Conservation (phyloP, 2,797 vertebrate species). For the Kryptopterus vitreolus region DNA sequence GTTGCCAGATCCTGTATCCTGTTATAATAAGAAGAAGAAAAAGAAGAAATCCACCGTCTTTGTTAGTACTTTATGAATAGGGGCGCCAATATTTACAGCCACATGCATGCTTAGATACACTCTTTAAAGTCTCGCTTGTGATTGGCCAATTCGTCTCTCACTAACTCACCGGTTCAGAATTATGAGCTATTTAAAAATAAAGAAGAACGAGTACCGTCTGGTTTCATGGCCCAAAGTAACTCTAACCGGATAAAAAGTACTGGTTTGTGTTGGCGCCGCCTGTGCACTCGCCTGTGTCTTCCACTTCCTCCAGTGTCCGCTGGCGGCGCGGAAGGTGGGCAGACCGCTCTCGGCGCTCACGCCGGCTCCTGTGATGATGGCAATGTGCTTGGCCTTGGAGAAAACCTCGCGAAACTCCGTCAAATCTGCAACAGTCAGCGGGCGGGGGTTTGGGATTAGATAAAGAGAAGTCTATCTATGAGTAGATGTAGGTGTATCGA, state of each 20-base stretch:
- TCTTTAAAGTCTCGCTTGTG: no score
- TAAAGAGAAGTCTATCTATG: no score
- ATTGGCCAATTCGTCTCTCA: no score
- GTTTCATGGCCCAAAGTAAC: not conserved
- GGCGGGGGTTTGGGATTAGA: no score
- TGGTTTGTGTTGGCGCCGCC: not conserved
- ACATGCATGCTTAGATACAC: not conserved
- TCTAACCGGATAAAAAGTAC: not conserved
- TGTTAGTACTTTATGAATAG: no score
- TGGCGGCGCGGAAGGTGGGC: slow-evolving; percentile 87
- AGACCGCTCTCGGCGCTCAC: slow-evolving; percentile 91
- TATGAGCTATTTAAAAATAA: no score
- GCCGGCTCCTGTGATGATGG: slow-evolving; percentile 89
- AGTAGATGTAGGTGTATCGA: no score
- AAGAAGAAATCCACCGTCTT: no score
- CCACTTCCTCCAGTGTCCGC: slow-evolving; percentile 94
- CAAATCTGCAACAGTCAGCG: slow-evolving; percentile 71
- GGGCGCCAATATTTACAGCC: not conserved
- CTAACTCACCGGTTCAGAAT: no score
- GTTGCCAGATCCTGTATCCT: slow-evolving; percentile 84
- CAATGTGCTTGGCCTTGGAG: slow-evolving; percentile 88
- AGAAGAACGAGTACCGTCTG: no score
- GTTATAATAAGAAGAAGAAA: no score
- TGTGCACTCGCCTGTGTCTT: slow-evolving; percentile 81
- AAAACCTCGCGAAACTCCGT: slow-evolving; percentile 86